Evolutionary conservation across 2,888 invertebrate species (phyloP).

Genomic region (Drosophila vallismaia): DNA sequence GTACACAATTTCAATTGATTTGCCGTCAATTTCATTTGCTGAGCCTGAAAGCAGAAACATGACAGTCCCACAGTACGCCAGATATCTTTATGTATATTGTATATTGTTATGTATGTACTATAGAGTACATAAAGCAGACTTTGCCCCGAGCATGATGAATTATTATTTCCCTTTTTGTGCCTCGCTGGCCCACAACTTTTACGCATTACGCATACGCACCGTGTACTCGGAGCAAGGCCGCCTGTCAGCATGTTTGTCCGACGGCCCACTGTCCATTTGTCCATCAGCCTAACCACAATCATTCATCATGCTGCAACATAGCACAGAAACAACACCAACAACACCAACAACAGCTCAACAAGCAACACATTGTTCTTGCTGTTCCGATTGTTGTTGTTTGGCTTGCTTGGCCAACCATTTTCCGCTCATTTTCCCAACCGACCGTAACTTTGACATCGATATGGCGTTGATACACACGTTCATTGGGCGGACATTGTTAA

Average conservation of each 20-base stretch:
- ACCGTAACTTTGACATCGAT: conserved; percentile 63
- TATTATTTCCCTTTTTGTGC: conserved; percentile 50
- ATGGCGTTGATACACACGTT: conserved; percentile 65
- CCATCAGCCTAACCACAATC: conserved; percentile 61
- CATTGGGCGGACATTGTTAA: conserved; percentile 58
- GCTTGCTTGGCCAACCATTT: conserved; percentile 40
- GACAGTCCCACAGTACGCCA: conserved; percentile 27
- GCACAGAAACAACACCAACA: conserved; percentile 6
- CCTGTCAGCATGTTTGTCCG: conserved; percentile 56
- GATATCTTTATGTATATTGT: conserved; percentile 4
- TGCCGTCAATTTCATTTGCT: conserved; percentile 73
- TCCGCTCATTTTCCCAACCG: conserved; percentile 52
- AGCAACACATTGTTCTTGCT: conserved; percentile 44
- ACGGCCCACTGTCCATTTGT: conserved; percentile 45
- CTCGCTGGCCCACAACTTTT: conserved; percentile 2
- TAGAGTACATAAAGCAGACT: conserved; percentile 23
- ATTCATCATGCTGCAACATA: conserved; percentile 67
- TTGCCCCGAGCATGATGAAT: conserved; percentile 72
- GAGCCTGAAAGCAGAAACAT: conserved; percentile 48
- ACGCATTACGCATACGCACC: conserved; percentile 67
- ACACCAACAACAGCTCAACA: too few relatives aligned
- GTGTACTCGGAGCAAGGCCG: conserved; percentile 52
- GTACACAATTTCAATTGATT: conserved; percentile 72
- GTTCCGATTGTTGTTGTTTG: conserved; percentile 18
- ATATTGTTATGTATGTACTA: not conserved